Percentiles rank a stretch among this genome's conserved stretches.
Evolutionary conservation across 2,797 vertebrate species (phyloP).

Genomic region (Bucorvus abyssinicus): DNA sequence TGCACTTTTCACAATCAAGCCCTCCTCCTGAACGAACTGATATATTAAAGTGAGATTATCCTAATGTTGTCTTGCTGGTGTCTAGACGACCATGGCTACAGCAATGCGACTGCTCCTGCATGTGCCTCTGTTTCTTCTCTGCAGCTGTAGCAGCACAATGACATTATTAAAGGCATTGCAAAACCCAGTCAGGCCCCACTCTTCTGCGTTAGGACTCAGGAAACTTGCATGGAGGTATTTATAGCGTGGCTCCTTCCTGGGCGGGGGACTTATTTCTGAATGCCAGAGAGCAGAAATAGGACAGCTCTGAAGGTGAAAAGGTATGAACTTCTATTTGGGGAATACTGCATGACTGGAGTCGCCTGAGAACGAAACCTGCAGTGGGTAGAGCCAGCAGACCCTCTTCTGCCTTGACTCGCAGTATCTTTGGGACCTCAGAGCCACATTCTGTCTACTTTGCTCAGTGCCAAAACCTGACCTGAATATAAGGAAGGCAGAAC

Average conservation of each 20-base stretch:
- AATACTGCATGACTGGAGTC: neutral
- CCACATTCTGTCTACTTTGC: neutral
- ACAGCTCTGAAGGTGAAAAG: slow-evolving; percentile 52
- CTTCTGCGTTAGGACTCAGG: neutral
- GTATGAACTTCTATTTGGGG: slow-evolving; percentile 35
- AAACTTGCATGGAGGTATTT: slow-evolving; percentile 21
- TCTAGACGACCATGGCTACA: neutral
- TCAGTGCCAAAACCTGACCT: neutral
- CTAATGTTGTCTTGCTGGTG: neutral
- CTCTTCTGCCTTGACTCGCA: neutral
- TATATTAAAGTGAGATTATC: neutral
- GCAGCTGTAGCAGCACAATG: neutral
- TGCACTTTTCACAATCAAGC: neutral
- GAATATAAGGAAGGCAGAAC: neutral
- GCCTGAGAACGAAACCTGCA: neutral
- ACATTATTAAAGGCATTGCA: neutral
- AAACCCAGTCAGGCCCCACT: neutral
- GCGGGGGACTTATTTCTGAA: slow-evolving; percentile 22
- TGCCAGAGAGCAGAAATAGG: slow-evolving; percentile 38
- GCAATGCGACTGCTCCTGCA: neutral
- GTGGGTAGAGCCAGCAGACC: neutral
- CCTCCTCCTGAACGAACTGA: neutral
- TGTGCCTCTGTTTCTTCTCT: fast-evolving
- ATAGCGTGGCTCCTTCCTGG: neutral
- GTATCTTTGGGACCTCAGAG: neutral